Evolutionary conservation across 2,888 invertebrate genomes (phyloP), one percentile per base, ranked within the genome.

Genomic region (Hetaerina titia): DNA sequence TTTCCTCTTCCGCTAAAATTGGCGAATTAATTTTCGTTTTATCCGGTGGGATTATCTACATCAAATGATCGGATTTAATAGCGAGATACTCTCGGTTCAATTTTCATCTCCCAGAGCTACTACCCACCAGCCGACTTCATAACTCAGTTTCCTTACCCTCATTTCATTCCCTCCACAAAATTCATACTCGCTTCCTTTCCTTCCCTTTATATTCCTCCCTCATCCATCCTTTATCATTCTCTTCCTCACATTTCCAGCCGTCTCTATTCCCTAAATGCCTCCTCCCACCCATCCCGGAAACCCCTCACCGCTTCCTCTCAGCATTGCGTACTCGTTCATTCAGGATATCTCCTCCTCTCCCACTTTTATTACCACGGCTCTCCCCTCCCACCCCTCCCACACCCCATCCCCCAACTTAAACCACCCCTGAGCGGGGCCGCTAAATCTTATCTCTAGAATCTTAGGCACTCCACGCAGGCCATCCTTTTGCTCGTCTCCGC

Each of bases 181-280:
- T 81, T 81, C 81, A 31, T 81, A 81, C 81, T 81, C 81, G 25
- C 81, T 31, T 81, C 81, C 81, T n/a, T 17, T 11, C 19, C 11
- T 81, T 31, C 25, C 81, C 22, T 74, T 81, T 81, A 89, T 90
- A 63, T 31, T 90, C 58, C 11, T 69, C 8, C 31, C 89, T 89
- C n/a, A 89, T 57, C 58, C 22, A 45, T 90, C 64, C 90, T 64
- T 58, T 45, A 19, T 90, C 90, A 63, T 90, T 19, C 22, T 45
- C 56, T 74, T n/a, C 25, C 69, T 56, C n/a, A 22, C 31, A 13
- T 31, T 11, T 45, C 13, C 56, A n/a, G 2, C 6, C 25, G 58
- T 92, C 69, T n/a, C 64, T 92, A n/a, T 90, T 25, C 25, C 60
- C 81, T 31, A 31, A 15, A 81, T 81, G 25, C 81, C 81, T 31